Evolutionary conservation across 1,140 invertebrate species (phyloP), one percentile per base, ranked within the genome.

Genomic region (Polypedilum vanderplanki): DNA sequence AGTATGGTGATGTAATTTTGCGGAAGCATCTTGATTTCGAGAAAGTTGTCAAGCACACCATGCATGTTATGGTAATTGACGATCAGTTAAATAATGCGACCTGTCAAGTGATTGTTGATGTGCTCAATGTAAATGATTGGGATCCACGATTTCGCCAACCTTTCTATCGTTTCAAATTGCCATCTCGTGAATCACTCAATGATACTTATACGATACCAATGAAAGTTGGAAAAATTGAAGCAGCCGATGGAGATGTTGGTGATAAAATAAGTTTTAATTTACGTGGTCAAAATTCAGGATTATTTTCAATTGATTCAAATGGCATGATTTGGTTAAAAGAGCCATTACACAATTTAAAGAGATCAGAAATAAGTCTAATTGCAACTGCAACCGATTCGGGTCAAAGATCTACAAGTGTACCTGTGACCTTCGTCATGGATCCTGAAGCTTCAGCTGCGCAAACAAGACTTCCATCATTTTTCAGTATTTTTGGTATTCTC

Each of bases 81-180:
- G 65, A 22, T 22, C 46, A 57, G 46, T n/a, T 57, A 12, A 93
- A 92, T 0, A 83, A 83, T 67, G 80, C 80, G 76, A 89, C 89
- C 0, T 85, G 89, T 1, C 84, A 85, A 46, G 85, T 96, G 0
- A 92, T 93, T 75, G 86, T 97, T 8, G 89, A 90, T 0, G 90
- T 97, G 3, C 84, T 93, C 77, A 92, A 96, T 81, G 91, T 95
- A 0, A 97, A 97, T 80, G 94, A 97, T 81, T 95, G 93, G 93
- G 93, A 95, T 82, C 95, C 95, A 1, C 86, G 93, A 41, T 96
- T 97, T 84, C 87, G 91, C 1, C 90, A 93, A 82, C 88, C 91
- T 0, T 90, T 93, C 79, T 97, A 96, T 80, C 92, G 94, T 84
- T 96, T 94, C 81, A 88, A 79, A 76, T 79, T 80, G 24, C 41